Evolutionary conservation across 2,797 vertebrate genomes (phyloP).

Genomic region (Myripristis murdjan): DNA sequence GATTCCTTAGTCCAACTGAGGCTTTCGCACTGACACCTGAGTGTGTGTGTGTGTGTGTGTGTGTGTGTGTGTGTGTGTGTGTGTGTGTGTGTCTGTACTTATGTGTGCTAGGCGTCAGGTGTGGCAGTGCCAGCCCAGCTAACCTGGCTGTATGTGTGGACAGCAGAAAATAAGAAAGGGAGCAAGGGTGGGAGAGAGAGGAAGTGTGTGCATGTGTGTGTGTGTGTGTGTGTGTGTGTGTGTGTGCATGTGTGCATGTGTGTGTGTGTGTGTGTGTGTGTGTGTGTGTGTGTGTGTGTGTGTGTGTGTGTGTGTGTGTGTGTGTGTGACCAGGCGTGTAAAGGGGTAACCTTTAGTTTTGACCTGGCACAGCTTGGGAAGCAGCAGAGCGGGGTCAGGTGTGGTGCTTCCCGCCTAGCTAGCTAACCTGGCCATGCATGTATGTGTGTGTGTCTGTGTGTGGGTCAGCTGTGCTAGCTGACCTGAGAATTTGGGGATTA

Average conservation of each 20-base stretch:
- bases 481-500: conserved; percentile 69
- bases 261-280: too few relatives aligned
- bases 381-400: conserved; percentile 71
- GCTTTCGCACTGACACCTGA: conserved; percentile 66
- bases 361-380: conserved; percentile 45
- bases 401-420: conserved; percentile 47
- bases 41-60: conserved; percentile 41
- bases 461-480: conserved; percentile 60
- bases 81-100: too few relatives aligned
- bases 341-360: conserved; percentile 61
- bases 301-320: conserved; percentile 4
- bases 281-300: too few relatives aligned
- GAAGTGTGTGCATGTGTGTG: too few relatives aligned
- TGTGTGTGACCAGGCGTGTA: conserved; percentile 53
- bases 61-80: conserved; percentile 57
- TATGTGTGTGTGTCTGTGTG: neutral
- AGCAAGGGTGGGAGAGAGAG: conserved; percentile 3
- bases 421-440: conserved; percentile 33
- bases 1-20: conserved; percentile 72
- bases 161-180: too few relatives aligned
- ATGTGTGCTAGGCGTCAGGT: too few relatives aligned
- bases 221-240: too few relatives aligned
- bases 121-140: too few relatives aligned
- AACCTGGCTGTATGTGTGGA: conserved; percentile 48
- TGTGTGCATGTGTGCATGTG: too few relatives aligned